Base-by-base conservation (phyloP, 2,113 vertebrate species). In the Equus quagga region DNA sequence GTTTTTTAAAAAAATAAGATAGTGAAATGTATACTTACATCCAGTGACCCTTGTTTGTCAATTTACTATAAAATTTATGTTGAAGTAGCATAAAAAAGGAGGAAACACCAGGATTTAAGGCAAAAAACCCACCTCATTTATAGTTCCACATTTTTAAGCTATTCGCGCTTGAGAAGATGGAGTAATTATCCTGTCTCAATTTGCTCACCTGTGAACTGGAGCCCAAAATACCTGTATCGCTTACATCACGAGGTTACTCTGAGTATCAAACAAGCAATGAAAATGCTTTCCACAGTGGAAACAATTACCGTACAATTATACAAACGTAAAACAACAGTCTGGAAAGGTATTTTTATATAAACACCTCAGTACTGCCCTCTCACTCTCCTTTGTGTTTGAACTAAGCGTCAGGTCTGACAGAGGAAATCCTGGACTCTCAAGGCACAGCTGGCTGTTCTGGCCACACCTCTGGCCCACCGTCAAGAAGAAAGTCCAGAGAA, bases 141-240 rank as follows among this genome's bases (percentile, higher is more conserved):
- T 60, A 56, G 23, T 62, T 86, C n/a, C 14, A 36, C 31, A 31
- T n/a, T 79, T 70, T 89, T 79, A 26, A 95, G 60, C 51, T 88
- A 60, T 94, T 96, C 65, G 36, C 75, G 67, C 23, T 78, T 73
- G 60, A 88, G 44, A 64, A 92, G 19, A 70, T 62, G 82, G 83
- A 96, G 51, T 87, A 70, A 92, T 83, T 56, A 84, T 18, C 23
- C 67, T n/a, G 67, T 8, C 72, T 93, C 46, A 8, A 17, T 93
- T 92, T 96, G 31, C 28, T 75, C 17, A 78, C 65, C 72, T 79
- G 8, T 91, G 85, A 94, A 83, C 41, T 94, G 49, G 31, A 97
- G n/a, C 10, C 60, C 36, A 62, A 80, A 94, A 54, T 44, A 92
- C 69, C 62, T 88, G 11, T 51, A 79, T 54, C 67, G 81, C 12